Evolutionary conservation across 2,797 vertebrate species (phyloP).

Genomic region (Iguana delicatissima): DNA sequence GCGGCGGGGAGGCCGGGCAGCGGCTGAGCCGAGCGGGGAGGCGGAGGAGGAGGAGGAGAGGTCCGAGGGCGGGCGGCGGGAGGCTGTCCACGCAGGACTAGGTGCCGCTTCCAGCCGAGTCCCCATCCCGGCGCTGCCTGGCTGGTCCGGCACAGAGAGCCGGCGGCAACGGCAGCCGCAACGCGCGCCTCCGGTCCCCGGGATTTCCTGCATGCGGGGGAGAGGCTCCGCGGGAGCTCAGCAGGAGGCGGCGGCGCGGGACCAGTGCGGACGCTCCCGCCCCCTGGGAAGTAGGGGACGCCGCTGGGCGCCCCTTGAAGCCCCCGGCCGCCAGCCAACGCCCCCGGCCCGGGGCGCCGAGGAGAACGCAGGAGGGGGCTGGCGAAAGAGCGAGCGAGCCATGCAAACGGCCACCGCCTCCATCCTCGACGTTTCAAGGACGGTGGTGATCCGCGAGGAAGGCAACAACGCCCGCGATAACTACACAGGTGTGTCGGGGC

Average conservation of each 20-base stretch:
- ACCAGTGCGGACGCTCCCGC: not conserved
- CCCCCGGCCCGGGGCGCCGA: not conserved
- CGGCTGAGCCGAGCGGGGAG: not conserved
- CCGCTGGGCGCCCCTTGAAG: too few species aligned
- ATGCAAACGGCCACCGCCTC: slow-evolving; percentile 77
- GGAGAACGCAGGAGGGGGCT: slow-evolving; percentile 15
- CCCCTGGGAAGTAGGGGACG: not conserved
- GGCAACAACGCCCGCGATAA: slow-evolving; percentile 54
- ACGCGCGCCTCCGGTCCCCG: not conserved
- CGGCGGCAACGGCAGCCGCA: not conserved
- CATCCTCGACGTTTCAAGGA: slow-evolving; percentile 75
- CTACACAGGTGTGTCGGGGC: slow-evolving; percentile 78
- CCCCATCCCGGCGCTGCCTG: not conserved
- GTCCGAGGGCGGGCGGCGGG: not conserved
- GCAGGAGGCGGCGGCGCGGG: not conserved
- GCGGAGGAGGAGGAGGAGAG: not conserved
- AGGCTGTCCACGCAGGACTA: not conserved
- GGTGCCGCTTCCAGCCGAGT: not conserved
- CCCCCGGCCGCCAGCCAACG: too few species aligned
- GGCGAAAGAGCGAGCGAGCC: not conserved
- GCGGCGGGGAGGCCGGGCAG: too few species aligned
- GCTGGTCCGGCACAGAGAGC: too few species aligned
- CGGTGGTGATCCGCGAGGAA: slow-evolving; percentile 67
- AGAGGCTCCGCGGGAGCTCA: slow-evolving; percentile 38
- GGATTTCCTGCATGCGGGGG: slow-evolving; percentile 13